Conservation (phyloP, 2,797 vertebrate species). For the Fundulus diaphanus region DNA sequence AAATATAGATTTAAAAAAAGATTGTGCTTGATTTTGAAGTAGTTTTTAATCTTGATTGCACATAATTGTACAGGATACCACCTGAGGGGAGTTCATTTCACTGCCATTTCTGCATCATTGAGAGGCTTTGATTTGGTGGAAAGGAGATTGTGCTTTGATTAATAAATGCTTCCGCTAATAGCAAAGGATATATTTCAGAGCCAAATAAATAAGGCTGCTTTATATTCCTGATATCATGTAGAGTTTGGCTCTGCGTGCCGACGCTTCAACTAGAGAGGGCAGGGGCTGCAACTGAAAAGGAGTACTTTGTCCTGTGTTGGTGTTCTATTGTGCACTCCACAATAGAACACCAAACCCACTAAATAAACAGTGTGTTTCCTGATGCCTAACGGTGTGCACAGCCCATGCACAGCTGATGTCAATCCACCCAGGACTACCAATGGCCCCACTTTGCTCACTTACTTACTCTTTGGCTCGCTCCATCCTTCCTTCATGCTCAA, state of each 20-base stretch:
- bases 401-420: constrained; percentile 78
- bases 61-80: constrained; percentile 78
- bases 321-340: constrained; percentile 62
- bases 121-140: constrained; percentile 69
- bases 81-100: constrained; percentile 64
- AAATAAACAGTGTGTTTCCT: constrained; percentile 80
- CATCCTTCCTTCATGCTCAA: constrained; percentile 82
- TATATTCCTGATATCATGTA: constrained; percentile 17
- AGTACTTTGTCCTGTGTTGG: constrained; percentile 59
- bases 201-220: constrained; percentile 32
- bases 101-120: constrained; percentile 64
- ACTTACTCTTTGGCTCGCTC: constrained; percentile 77
- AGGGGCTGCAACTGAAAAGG: constrained; percentile 49
- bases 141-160: constrained; percentile 69
- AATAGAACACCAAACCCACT: constrained; percentile 63
- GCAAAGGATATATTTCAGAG: constrained; percentile 31
- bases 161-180: constrained; percentile 60
- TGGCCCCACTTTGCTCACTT: constrained; percentile 76
- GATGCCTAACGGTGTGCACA: constrained; percentile 80
- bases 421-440: constrained; percentile 76
- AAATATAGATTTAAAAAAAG: constrained; percentile 57
- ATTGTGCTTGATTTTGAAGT: constrained; percentile 70
- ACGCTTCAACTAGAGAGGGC: constrained; percentile 48
- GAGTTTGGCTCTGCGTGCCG: constrained; percentile 21
- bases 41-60: constrained; percentile 76